Evolutionary conservation across 2,797 vertebrate species (phyloP).

Genomic region (Nyctibius grandis): DNA sequence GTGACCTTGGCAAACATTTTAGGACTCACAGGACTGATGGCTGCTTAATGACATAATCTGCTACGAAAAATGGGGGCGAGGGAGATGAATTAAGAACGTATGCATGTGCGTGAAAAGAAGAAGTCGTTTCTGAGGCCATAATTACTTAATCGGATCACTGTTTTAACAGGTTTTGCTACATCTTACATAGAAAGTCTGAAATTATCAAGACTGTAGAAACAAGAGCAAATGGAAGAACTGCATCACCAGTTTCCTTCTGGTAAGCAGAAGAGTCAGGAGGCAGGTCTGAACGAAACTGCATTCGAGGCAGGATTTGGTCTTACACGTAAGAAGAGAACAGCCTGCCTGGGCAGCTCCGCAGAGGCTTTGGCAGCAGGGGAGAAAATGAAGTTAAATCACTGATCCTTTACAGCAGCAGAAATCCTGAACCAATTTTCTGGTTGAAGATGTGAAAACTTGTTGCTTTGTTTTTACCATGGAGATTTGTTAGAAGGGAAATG

Average conservation of each 20-base stretch:
- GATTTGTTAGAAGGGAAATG: neutral
- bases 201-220: neutral
- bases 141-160: neutral
- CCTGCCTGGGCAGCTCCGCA: neutral
- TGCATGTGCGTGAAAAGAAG: neutral
- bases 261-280: neutral
- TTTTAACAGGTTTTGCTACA: neutral
- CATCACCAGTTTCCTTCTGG: neutral
- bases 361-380: neutral
- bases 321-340: neutral
- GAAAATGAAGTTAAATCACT: neutral
- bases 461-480: neutral
- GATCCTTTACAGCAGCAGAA: neutral
- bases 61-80: neutral
- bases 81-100: neutral
- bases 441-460: neutral
- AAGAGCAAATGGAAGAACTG: neutral
- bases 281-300: neutral
- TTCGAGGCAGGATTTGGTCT: neutral
- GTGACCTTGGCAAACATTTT: conserved; percentile 38
- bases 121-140: neutral
- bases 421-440: neutral
- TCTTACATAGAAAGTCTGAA: neutral
- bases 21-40: neutral
- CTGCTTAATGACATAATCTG: conserved; percentile 21